These are phyloP conservation scores for Andricus quercusramuli DNA, from an alignment of 2,888 invertebrate species.

Conservation along the genomic window DNA sequence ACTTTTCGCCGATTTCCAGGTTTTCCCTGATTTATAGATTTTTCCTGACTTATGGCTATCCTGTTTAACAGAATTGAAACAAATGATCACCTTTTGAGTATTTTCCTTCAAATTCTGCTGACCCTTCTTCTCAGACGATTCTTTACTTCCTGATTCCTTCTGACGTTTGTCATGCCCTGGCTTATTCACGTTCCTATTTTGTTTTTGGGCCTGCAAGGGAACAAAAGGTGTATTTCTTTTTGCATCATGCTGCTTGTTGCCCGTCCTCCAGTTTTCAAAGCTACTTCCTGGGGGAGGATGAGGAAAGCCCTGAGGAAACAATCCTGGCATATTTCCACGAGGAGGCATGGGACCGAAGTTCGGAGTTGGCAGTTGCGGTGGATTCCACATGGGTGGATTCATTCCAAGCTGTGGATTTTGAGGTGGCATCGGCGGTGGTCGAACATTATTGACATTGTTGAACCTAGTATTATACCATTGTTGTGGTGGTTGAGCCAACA, in stretches of 20 bases:
- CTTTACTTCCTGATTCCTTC: constrained; percentile 47
- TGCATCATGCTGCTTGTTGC: constrained; percentile 63
- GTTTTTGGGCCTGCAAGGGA: constrained; percentile 80
- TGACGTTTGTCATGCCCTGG: constrained; percentile 48
- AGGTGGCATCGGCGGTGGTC: constrained; percentile 48
- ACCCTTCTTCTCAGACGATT: constrained; percentile 47
- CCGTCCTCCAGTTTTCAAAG: constrained; percentile 68
- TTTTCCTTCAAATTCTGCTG: constrained; percentile 47
- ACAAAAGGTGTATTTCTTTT: constrained; percentile 79
- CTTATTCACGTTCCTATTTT: constrained; percentile 67
- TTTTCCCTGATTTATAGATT: too few relatives aligned
- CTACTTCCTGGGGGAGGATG: constrained; percentile 32
- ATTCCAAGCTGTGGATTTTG: constrained; percentile 58
- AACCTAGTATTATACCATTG: constrained; percentile 60
- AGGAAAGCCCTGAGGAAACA: constrained; percentile 5
- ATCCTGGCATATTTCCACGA: neutral
- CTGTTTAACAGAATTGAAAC: too few relatives aligned
- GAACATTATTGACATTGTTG: constrained; percentile 21
- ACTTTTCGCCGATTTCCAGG: too few relatives aligned
- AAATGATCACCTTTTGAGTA: constrained; percentile 35
- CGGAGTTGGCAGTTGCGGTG: constrained; percentile 1
- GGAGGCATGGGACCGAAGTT: constrained; percentile 14
- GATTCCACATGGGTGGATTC: constrained; percentile 42
- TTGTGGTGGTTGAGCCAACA: constrained; percentile 58
- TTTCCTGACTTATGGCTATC: too few relatives aligned